Conservation (phyloP, 2,888 invertebrate genomes). For the Megalurothrips usitatus region DNA sequence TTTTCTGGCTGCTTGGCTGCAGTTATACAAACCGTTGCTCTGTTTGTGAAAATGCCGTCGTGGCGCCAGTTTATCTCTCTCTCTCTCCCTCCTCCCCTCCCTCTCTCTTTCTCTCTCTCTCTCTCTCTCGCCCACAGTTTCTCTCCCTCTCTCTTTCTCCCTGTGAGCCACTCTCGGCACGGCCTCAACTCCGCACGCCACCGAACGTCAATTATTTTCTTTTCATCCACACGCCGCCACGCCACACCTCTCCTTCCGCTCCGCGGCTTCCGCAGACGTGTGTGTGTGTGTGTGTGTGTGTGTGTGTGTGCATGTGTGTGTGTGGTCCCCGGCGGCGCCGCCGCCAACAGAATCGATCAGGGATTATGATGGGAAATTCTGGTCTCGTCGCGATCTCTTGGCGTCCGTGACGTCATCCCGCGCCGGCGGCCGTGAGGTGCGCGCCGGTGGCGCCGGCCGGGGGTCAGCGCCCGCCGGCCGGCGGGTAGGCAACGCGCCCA, state of each 20-base stretch:
- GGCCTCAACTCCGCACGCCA: no score
- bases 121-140: neutral
- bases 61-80: neutral
- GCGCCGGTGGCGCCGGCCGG: neutral
- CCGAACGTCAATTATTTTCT: no score
- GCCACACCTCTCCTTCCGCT: neutral
- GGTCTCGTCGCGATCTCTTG: neutral
- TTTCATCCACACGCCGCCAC: no score
- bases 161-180: neutral
- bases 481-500: neutral
- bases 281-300: no score
- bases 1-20: constrained; percentile 8
- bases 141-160: neutral
- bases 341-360: no score
- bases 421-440: neutral
- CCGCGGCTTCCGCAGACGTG: neutral
- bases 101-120: neutral
- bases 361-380: neutral
- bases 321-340: no score
- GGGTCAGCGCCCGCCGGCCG: neutral
- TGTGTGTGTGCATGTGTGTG: no score
- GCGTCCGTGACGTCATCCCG: neutral
- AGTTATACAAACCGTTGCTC: constrained; percentile 11
- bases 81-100: neutral
- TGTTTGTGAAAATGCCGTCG: neutral